Base-by-base conservation (phyloP, 1,140 invertebrate species). In the Drosophila trapezifrons region DNA sequence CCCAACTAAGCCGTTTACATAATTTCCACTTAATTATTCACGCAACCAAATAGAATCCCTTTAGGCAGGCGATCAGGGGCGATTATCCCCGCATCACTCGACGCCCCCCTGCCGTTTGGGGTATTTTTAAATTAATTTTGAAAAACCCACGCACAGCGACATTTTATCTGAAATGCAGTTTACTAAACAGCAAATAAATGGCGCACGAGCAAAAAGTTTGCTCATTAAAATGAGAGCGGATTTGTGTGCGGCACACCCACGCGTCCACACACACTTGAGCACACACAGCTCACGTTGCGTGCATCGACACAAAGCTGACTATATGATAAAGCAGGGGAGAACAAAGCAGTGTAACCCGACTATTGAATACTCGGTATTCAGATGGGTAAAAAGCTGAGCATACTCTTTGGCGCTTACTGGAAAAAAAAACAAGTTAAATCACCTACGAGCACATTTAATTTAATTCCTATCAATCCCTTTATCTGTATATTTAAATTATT, bases 181-280 rank as follows among this genome's bases (percentile, higher is more conserved):
- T 77, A 45, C 56, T 56, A 78, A 85, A 85, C 77, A 67, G 65
- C 81, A 80, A 80, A 85, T 74, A 84, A 84, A 84, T 80, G 77
- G 57, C 62, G 65, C 13, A 58, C 62, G 46, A 43, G 60, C 59
- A 38, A 65, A 84, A 84, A 85, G 58, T 85, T 83, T 87, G 71
- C 83, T 87, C 83, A 86, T 86, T 86, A 86, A 86, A 86, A 86
- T 79, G 78, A 56, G 56, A 80, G 51, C 66, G 73, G 57, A 73
- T 54, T 62, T 71, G 67, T 45, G 40, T 57, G 65, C 2, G 55
- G n/a, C 49, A 49, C 35, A 76, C 37, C 45, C 27, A 37, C 42
- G 58, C n/a, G 45, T 43, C 22, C 46, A 38, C 32, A 40, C 15
- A 57, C 49, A 65, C 69, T 52, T 35, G 49, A 35, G 49, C 17